Evolutionary conservation across 2,888 invertebrate species (phyloP).

Genomic region (Callyntrura guangdongensis): DNA sequence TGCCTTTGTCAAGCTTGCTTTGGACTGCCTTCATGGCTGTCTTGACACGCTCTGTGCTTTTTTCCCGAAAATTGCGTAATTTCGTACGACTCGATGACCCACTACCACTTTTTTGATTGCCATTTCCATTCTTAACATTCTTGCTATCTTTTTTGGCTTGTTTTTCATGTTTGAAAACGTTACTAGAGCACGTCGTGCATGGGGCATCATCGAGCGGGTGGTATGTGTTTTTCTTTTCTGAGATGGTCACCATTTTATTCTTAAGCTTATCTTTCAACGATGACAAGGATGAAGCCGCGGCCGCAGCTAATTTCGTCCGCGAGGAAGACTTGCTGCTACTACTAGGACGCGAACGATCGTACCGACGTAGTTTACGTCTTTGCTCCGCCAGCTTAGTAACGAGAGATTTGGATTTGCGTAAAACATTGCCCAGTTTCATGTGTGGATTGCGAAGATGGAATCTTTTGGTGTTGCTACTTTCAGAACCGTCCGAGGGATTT

Average conservation of each 20-base stretch:
- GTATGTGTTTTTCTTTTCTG: constrained; percentile 7
- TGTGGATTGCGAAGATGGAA: not conserved
- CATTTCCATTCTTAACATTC: not conserved
- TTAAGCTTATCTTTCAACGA: not conserved
- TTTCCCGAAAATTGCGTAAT: not conserved
- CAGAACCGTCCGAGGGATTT: not conserved
- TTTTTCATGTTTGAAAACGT: constrained; percentile 6
- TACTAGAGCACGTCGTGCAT: not conserved
- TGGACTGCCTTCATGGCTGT: not conserved
- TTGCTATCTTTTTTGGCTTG: not conserved
- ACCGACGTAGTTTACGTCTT: not conserved
- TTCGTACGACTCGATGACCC: not conserved
- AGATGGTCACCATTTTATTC: constrained; percentile 29
- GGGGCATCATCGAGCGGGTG: not conserved
- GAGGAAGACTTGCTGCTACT: not conserved
- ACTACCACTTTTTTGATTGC: not conserved
- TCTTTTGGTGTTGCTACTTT: constrained; percentile 14
- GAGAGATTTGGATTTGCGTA: constrained; percentile 43
- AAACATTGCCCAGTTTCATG: constrained; percentile 22
- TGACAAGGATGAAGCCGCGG: not conserved
- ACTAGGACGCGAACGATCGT: no score
- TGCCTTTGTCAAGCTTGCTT: not conserved
- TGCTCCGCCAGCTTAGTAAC: constrained; percentile 23
- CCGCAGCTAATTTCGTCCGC: not conserved
- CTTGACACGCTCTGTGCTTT: not conserved